Percentiles rank a stretch among this genome's conserved stretches.
These are phyloP conservation scores for Prunella himalayana DNA, from an alignment of 2,113 vertebrate genomes.

Conservation along the genomic window DNA sequence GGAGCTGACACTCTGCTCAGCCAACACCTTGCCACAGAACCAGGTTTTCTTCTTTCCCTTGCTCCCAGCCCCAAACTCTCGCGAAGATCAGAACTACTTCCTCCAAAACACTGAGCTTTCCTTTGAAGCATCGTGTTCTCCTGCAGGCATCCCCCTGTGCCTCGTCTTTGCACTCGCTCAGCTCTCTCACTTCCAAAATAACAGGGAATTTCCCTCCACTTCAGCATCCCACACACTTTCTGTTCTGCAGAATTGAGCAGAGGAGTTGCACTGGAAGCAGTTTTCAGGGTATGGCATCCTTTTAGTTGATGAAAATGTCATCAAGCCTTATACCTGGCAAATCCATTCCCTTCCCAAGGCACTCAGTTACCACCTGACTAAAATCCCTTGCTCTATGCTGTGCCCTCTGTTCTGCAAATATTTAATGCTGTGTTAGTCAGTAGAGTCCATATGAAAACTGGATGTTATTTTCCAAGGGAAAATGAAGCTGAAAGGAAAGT, in stretches of 20 bases:
- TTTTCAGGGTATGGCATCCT: not conserved
- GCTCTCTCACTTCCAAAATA: not conserved
- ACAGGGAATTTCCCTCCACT: not conserved
- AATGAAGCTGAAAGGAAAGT: not conserved
- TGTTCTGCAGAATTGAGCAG: not conserved
- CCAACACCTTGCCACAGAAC: not conserved
- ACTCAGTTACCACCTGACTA: not conserved
- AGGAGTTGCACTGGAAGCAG: not conserved
- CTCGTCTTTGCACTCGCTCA: not conserved
- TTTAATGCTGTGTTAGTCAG: not conserved
- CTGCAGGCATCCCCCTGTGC: not conserved
- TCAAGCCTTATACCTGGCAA: not conserved
- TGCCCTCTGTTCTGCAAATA: not conserved
- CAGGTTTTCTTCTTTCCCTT: not conserved
- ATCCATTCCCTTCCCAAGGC: not conserved
- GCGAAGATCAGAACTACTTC: rapidly evolving
- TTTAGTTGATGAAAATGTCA: not conserved
- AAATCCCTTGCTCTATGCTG: not conserved
- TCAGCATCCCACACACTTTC: not conserved
- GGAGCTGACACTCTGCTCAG: not conserved
- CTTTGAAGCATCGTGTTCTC: not conserved
- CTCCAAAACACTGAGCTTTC: not conserved
- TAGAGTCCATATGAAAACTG: not conserved
- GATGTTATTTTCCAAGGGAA: not conserved
- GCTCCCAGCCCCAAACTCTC: not conserved